A percentile compares a stretch with the other conserved stretches of the same genome.
Evolutionary conservation across 1,140 invertebrate species (phyloP).

Genomic region (Coelopa frigida): DNA sequence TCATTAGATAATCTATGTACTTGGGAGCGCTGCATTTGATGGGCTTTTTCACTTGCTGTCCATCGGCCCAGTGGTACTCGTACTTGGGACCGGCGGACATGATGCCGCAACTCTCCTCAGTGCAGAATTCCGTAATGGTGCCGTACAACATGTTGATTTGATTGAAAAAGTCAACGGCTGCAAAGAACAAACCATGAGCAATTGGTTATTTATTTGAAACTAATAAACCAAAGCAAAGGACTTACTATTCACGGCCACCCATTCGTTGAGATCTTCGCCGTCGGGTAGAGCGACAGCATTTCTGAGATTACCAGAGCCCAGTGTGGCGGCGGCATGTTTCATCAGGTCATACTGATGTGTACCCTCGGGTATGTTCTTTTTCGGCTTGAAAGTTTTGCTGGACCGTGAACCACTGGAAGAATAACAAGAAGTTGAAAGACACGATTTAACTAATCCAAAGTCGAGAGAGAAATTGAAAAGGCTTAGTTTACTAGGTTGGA

Average conservation of each 20-base stretch:
- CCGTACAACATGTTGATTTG: constrained; percentile 99
- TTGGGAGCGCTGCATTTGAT: constrained; percentile 99
- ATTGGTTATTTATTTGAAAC: not conserved
- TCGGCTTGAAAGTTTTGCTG: constrained; percentile 96
- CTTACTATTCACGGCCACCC: constrained; percentile 98
- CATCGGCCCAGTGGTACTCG: constrained; percentile 99
- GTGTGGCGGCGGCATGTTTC: constrained; percentile 97
- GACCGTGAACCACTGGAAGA: constrained; percentile 53
- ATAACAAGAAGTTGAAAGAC: not conserved
- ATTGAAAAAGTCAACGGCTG: constrained; percentile 98
- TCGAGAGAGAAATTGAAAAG: not conserved
- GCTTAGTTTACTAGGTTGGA: not conserved
- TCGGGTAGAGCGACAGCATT: constrained; percentile 95
- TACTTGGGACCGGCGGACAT: constrained; percentile 98
- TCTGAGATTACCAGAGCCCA: constrained; percentile 94
- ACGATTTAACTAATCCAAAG: not conserved
- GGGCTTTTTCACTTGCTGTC: constrained; percentile 95
- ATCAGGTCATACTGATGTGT: constrained; percentile 99
- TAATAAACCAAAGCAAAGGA: constrained; percentile 24
- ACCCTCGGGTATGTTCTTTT: constrained; percentile 98
- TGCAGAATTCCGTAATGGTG: constrained; percentile 98
- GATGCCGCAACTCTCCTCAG: constrained; percentile 93
- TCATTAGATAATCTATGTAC: constrained; percentile 99
- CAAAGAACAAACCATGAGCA: constrained; percentile 32
- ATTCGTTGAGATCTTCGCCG: constrained; percentile 99